phyloP scores from a whole-genome alignment of 2,113 vertebrate genomes.

The Serinus canaria region DNA sequence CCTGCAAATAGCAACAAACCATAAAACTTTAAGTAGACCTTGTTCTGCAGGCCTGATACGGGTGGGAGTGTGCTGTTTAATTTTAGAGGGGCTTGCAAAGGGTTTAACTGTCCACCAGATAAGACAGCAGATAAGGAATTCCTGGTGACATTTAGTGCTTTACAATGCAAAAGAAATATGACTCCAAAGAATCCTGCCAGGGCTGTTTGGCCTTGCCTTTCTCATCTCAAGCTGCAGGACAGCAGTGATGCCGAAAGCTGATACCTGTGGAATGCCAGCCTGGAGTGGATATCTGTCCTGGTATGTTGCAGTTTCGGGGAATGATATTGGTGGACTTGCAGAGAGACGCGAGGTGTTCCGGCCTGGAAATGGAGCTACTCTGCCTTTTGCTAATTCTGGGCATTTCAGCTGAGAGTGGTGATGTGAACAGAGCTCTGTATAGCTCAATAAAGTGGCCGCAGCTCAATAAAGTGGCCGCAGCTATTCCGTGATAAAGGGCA shows the following conservation, averaged over 20 bases:
- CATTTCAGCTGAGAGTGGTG: neutral
- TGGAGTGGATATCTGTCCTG: neutral
- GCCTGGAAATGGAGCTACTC: neutral
- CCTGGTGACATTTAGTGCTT: neutral
- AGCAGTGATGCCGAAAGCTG: neutral
- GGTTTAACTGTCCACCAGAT: neutral
- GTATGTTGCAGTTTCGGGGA: neutral
- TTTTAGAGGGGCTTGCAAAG: neutral
- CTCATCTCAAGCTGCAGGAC: neutral
- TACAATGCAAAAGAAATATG: neutral
- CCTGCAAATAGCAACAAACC: neutral
- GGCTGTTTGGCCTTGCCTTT: neutral
- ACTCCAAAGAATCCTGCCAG: neutral
- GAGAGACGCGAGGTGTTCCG: neutral
- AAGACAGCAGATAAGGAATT: neutral
- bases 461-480: neutral
- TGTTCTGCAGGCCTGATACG: neutral
- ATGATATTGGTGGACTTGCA: accelerated
- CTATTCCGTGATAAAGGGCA: no score
- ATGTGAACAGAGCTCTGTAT: no score
- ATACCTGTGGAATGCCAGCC: neutral
- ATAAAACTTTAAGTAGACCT: neutral
- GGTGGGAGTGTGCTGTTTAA: neutral
- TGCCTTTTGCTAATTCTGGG: neutral
- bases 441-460: no score